Evolutionary conservation across 1,140 invertebrate species (phyloP).

Genomic region (Carcinoscorpius rotundicauda): DNA sequence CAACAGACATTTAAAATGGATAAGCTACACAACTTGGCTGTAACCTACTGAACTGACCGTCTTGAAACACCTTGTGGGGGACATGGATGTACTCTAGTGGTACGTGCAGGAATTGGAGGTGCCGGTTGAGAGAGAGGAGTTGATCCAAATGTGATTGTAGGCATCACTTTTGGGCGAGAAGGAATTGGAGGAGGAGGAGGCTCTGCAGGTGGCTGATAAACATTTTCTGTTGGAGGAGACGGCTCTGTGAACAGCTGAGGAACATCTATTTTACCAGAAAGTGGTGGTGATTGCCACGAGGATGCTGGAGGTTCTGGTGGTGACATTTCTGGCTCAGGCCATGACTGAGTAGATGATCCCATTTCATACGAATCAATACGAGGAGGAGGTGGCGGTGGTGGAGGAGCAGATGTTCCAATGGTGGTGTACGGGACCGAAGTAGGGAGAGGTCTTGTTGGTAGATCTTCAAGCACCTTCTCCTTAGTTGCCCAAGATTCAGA

Average conservation of each 20-base stretch:
- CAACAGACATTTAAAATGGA: too few species aligned
- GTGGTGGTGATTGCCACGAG: too few species aligned
- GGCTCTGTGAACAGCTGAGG: too few species aligned
- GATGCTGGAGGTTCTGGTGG: too few species aligned
- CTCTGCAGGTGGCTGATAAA: not conserved
- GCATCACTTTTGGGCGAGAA: slow-evolving; percentile 3
- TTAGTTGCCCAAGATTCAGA: not conserved
- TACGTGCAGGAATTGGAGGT: not conserved
- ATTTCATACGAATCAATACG: not conserved
- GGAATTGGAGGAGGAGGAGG: slow-evolving; percentile 7
- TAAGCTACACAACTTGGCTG: too few species aligned
- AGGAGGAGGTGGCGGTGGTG: slow-evolving; percentile 12
- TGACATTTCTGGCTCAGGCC: not conserved
- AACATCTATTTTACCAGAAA: too few species aligned
- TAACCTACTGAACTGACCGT: not conserved
- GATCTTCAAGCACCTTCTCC: not conserved
- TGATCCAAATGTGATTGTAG: too few species aligned
- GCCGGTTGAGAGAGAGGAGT: not conserved
- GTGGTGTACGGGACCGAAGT: not conserved
- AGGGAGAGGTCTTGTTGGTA: not conserved
- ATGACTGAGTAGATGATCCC: not conserved
- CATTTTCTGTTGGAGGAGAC: too few species aligned
- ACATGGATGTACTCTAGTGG: not conserved
- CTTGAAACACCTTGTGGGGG: not conserved
- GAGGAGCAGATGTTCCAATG: slow-evolving; percentile 9